Base-by-base conservation (phyloP, 2,113 vertebrate genomes). In the Oenanthe oenanthe region DNA sequence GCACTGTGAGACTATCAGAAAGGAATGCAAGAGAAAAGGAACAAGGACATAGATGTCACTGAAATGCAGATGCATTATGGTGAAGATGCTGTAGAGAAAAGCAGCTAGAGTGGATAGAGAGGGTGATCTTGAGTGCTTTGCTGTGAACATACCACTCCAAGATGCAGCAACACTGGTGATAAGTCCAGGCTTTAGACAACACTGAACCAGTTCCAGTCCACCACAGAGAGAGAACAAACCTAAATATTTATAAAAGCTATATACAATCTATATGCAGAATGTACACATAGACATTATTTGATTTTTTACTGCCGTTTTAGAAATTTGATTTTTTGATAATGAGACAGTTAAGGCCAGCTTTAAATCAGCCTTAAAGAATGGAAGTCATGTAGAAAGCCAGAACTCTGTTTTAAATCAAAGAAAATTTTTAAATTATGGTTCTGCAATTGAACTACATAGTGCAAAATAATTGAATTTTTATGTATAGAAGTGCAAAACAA, bases 391-490 rank as follows among this genome's bases (percentile, higher is more conserved):
- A 57, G 51, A 3, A 65, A 85, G 6, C 1, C 17, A 61, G 29
- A 66, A 5, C 0, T 67, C 28, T 58, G 1, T 73, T 81, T 13
- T 14, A 63, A 82, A 18, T 67, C 40, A 71, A 38, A 60, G 16
- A 34, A 92, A 2, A 32, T 28, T 72, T 88, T 79, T 74, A 17
- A 75, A 28, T 3, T 31, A 11, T n/a, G 3, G 4, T 81, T 45
- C 29, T 58, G 6, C 15, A 54, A 13, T 18, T 0, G 1, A 32
- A 17, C 4, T 45, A 2, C 32, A 12, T 32, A 34, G 5, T 32
- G 12, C 25, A 62, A 72, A 79, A 5, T 8, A 42, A 17, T 3
- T 32, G 2, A 48, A 29, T 4, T 4, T 53, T 79, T 67, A 38
- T 2, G 2, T 45, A 12, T 7, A 62, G 5, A 42, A 81, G 3